A percentile compares a stretch with the other conserved stretches of the same genome.
Evolutionary conservation across 1,140 invertebrate genomes (phyloP).

Genomic region (Aphis craccivora): DNA sequence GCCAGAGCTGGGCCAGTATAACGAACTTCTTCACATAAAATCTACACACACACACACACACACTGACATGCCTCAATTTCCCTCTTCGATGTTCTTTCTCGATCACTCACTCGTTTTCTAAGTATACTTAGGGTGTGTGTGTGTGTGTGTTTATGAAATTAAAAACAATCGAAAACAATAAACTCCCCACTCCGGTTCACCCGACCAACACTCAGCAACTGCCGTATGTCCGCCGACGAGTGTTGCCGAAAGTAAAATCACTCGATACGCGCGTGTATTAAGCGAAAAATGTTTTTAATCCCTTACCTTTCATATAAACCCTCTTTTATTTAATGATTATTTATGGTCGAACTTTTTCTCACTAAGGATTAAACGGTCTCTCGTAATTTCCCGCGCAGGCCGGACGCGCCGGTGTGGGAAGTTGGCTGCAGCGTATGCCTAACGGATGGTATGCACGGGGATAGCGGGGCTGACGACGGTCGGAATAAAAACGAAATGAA

Average conservation of each 20-base stretch:
- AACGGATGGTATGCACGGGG: too few relatives aligned
- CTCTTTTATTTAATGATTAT: slow-evolving; percentile 55
- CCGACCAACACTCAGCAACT: not conserved
- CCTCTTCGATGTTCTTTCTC: not conserved
- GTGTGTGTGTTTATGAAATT: not conserved
- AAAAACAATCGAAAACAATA: slow-evolving; percentile 51
- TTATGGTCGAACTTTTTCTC: slow-evolving; percentile 47
- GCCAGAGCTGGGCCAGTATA: slow-evolving; percentile 11
- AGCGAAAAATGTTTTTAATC: slow-evolving; percentile 56
- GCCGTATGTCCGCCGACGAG: not conserved
- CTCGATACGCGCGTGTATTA: slow-evolving; percentile 1
- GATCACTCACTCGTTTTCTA: not conserved
- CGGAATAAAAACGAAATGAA: slow-evolving; percentile 31
- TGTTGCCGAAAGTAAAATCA: not conserved
- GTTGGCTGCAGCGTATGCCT: too few relatives aligned
- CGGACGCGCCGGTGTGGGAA: not conserved
- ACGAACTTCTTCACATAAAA: not conserved
- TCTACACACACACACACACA: not conserved
- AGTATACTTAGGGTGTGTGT: not conserved
- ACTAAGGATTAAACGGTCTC: slow-evolving; percentile 36
- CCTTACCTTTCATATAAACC: slow-evolving; percentile 48
- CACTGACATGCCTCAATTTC: not conserved
- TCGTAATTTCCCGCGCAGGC: slow-evolving; percentile 14
- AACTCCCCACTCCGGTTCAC: not conserved
- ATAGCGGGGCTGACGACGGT: not conserved